phyloP scores from a whole-genome alignment of 2,888 invertebrate genomes.

The Caenorhabditis panamensis region DNA sequence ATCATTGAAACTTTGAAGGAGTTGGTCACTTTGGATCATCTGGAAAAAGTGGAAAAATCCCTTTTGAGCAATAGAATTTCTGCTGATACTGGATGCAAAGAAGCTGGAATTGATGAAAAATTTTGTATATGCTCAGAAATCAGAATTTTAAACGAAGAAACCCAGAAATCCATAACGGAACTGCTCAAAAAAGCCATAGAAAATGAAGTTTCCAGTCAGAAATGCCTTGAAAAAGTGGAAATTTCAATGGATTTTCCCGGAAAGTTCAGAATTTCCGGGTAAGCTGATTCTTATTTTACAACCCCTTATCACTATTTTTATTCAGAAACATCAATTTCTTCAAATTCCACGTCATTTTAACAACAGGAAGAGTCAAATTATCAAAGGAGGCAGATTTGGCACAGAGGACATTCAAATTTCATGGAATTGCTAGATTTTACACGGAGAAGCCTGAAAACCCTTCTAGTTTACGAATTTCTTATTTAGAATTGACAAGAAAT shows the following conservation, averaged over 20 bases:
- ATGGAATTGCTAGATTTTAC: constrained; percentile 21
- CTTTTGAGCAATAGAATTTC: neutral
- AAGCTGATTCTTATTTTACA: no score
- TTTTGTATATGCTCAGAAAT: constrained; percentile 23
- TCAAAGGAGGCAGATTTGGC: neutral
- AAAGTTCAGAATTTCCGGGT: constrained; percentile 16
- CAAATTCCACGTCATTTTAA: constrained; percentile 14
- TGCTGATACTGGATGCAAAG: neutral
- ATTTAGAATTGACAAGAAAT: constrained; percentile 19
- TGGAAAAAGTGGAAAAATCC: neutral
- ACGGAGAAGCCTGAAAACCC: neutral
- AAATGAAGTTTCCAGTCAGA: constrained; percentile 17
- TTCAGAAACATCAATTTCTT: constrained; percentile 19
- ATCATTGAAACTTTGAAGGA: constrained; percentile 7
- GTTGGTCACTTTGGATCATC: neutral
- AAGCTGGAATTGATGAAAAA: neutral
- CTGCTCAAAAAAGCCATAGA: neutral
- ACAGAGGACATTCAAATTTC: constrained; percentile 10
- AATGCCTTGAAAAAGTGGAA: constrained; percentile 14
- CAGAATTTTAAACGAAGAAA: neutral
- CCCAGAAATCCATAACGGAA: neutral
- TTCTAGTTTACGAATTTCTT: no score
- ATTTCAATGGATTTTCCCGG: neutral
- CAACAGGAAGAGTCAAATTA: constrained; percentile 11
- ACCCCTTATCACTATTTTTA: neutral